Conservation (phyloP, 2,888 invertebrate genomes). For the Tetragnatha montana region DNA sequence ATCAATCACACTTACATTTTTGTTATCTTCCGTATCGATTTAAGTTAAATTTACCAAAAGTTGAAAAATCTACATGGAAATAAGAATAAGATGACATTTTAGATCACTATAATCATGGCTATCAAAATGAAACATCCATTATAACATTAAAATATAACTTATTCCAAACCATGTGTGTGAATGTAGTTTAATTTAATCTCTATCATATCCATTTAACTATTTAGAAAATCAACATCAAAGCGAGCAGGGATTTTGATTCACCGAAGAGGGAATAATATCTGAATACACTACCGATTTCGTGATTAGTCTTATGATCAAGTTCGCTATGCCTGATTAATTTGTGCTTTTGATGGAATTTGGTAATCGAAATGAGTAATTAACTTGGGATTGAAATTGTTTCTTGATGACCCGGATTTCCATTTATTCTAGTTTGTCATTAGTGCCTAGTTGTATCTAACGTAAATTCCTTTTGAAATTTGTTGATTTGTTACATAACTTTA, state of each 20-base stretch:
- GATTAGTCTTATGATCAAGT: not conserved
- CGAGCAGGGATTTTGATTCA: not conserved
- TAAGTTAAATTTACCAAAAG: too few relatives aligned
- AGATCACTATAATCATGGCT: too few relatives aligned
- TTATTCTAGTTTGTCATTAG: not conserved
- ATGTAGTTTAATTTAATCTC: too few relatives aligned
- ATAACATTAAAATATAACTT: too few relatives aligned
- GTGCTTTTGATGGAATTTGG: not conserved
- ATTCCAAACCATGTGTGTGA: too few relatives aligned
- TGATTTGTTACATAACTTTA: too few relatives aligned
- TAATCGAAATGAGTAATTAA: not conserved
- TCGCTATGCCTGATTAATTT: not conserved
- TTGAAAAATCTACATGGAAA: too few relatives aligned
- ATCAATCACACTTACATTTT: too few relatives aligned
- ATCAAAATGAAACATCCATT: too few relatives aligned
- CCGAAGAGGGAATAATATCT: not conserved
- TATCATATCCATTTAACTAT: not conserved
- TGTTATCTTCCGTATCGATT: too few relatives aligned
- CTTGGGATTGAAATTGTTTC: not conserved
- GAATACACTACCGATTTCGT: not conserved
- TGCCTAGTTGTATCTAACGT: not conserved
- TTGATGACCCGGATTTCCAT: not conserved
- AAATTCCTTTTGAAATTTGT: too few relatives aligned
- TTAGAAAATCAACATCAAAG: not conserved
- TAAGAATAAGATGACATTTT: too few relatives aligned